Evolutionary conservation across 64 coral and sea anemone genomes (phyloP), one percentile per base, ranked within the genome.

Genomic region (Actinia tenebrosa): DNA sequence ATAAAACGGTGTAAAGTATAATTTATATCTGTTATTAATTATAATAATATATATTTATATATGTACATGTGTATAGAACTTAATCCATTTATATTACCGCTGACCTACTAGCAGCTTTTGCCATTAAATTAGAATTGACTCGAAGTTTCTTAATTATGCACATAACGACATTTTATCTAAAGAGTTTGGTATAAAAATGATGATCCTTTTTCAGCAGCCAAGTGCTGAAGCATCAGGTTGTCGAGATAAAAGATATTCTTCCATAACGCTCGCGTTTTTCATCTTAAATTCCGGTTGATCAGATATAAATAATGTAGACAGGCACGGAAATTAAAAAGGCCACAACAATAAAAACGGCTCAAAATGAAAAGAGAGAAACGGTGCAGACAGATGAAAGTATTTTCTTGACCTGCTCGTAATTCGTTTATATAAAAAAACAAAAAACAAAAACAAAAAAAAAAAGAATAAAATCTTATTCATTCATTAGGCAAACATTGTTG

Each of bases 71-170:
- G 14, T 75, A 15, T 75, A 75, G n/a, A 26, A 75, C 69, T 75
- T 42, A 25, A 75, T 75, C 69, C 69, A 75, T 75, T 75, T 75
- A 75, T 75, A 75, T 75, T 75, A 75, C 69, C 23, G 69, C 69
- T 75, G 69, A 30, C 69, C 7, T 11, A 37, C 10, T 30, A 75
- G 69, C 69, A 75, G 69, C 69, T 26, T 75, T 75, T 75, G 69
- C 37, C 69, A 30, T 75, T 75, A 75, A 75, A 75, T 75, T 75
- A 75, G 69, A 75, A 42, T 75, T 75, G 6, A 75, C 69, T 27
- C 25, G 23, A 22, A 20, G 26, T 16, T 75, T 75, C 13, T 42
- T 42, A 26, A 75, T 75, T 75, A 30, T 75, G 69, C 22, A 75
- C 15, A 71, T 10, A 11, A 75, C 26, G 23, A 42, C 26, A 75